phyloP scores from a whole-genome alignment of 2,113 vertebrate species.

The Paramisgurnus dabryanus region DNA sequence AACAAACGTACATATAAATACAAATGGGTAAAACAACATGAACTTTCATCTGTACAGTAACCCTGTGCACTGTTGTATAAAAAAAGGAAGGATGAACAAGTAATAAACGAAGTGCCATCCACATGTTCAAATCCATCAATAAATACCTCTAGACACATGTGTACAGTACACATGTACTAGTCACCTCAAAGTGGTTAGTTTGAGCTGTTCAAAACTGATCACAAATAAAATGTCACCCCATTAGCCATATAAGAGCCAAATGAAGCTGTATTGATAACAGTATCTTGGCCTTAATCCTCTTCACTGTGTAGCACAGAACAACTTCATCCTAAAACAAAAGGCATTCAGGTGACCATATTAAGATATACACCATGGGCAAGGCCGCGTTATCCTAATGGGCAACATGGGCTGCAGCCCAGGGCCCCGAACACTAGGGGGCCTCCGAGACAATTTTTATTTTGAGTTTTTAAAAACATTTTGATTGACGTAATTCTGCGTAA shows the following conservation, averaged over 20 bases:
- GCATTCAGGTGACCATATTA: conserved; percentile 68
- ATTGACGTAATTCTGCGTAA: too few species aligned
- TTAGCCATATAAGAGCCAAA: not conserved
- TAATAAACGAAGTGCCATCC: not conserved
- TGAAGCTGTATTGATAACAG: not conserved
- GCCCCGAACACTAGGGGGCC: too few species aligned
- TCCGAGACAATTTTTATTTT: too few species aligned
- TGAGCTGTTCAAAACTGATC: not conserved
- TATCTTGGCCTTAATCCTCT: not conserved
- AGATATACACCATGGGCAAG: conserved; percentile 10
- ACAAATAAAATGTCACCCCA: not conserved
- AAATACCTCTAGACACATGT: not conserved
- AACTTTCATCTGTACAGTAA: conserved; percentile 16
- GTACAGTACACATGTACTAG: not conserved
- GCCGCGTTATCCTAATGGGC: too few species aligned
- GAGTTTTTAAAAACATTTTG: too few species aligned
- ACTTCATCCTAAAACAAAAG: conserved; percentile 69
- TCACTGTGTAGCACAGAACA: not conserved
- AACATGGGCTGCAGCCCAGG: too few species aligned
- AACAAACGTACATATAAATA: conserved; percentile 32
- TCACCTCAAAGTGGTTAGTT: not conserved
- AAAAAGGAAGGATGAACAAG: conserved; percentile 15
- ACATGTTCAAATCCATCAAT: not conserved
- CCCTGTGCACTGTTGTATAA: conserved; percentile 26
- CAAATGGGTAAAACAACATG: not conserved